phyloP scores from a whole-genome alignment of 2,797 vertebrate species.

The Macrochelys suwanniensis region DNA sequence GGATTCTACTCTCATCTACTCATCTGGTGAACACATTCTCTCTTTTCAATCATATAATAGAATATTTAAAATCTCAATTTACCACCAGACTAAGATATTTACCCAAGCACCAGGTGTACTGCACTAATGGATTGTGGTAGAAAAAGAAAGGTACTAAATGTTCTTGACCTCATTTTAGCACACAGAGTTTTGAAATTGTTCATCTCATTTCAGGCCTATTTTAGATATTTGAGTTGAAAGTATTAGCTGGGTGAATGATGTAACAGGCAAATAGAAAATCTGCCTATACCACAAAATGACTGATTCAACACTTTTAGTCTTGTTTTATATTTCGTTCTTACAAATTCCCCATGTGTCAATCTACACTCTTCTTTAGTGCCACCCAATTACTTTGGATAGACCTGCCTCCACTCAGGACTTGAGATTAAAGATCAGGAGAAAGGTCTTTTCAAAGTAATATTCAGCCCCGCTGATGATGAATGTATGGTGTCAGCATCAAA shows the following conservation, averaged over 20 bases:
- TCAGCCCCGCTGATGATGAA: background rate
- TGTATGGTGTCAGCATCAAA: background rate
- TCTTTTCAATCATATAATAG: background rate
- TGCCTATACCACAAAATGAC: background rate
- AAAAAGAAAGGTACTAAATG: background rate
- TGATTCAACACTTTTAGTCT: background rate
- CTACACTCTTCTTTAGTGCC: background rate
- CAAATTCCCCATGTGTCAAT: background rate
- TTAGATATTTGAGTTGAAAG: background rate
- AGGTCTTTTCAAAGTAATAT: background rate
- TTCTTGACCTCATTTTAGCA: background rate
- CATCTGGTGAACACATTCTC: background rate
- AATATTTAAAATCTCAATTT: constrained; percentile 26
- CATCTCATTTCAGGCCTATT: background rate
- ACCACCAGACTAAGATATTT: background rate
- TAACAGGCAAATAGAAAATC: background rate
- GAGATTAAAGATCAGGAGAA: background rate
- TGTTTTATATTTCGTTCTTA: background rate
- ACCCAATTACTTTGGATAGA: background rate
- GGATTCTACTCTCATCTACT: background rate
- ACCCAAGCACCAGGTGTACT: constrained; percentile 21
- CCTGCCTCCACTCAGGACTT: background rate
- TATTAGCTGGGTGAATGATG: background rate
- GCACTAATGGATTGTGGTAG: background rate
- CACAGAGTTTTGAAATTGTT: background rate